Conservation (phyloP, 2,888 invertebrate genomes). For the Sesia bembeciformis region DNA sequence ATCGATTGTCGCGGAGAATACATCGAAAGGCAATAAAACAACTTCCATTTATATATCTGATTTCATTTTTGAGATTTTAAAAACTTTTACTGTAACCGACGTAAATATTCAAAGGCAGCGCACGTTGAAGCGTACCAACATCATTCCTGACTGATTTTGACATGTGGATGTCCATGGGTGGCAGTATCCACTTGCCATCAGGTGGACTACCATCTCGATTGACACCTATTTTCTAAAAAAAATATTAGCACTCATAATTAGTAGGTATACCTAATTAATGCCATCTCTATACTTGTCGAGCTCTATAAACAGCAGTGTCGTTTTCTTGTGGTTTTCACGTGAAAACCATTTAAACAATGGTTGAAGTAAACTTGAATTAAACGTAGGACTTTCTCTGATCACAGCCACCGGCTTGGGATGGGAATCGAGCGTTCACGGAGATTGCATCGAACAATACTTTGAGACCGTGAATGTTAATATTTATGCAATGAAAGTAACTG, state of each 20-base stretch:
- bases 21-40: no score
- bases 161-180: background rate
- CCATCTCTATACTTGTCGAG: no score
- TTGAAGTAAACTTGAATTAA: background rate
- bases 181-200: background rate
- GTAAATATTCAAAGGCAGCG: no score
- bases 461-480: conserved; percentile 14
- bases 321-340: background rate
- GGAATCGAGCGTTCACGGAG: conserved; percentile 7
- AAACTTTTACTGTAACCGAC: no score
- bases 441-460: conserved; percentile 3
- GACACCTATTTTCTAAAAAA: background rate
- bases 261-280: no score
- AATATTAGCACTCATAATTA: background rate
- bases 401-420: conserved; percentile 14
- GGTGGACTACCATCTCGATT: background rate
- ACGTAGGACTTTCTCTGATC: conserved; percentile 23
- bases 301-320: background rate
- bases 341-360: background rate
- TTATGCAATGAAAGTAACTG: conserved; percentile 62
- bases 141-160: no score
- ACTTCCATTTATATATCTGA: no score
- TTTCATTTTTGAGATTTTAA: no score
- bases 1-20: no score
- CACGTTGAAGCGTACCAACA: no score